These are phyloP conservation scores for Microhierax caerulescens DNA, from an alignment of 2,797 vertebrate species.

Conservation along the genomic window DNA sequence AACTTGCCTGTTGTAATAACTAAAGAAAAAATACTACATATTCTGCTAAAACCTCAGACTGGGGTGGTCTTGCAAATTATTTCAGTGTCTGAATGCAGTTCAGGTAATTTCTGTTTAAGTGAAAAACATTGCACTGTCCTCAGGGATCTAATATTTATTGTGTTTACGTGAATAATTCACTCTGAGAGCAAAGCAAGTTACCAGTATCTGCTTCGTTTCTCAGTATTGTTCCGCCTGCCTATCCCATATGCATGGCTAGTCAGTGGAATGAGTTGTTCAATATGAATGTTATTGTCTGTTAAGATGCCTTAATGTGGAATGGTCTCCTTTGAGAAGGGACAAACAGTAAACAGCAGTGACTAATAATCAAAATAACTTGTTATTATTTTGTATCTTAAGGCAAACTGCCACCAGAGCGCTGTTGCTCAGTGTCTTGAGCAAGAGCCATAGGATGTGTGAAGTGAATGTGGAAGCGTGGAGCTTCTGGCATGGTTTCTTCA, in stretches of 20 bases:
- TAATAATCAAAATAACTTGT: neutral
- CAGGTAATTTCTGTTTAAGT: neutral
- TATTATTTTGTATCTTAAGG: neutral
- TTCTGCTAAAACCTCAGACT: neutral
- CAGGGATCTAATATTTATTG: neutral
- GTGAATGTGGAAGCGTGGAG: neutral
- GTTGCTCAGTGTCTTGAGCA: neutral
- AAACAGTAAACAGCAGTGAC: neutral
- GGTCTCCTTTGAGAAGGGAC: neutral
- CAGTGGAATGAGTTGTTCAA: neutral
- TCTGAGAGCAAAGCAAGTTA: neutral
- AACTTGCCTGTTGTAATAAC: neutral
- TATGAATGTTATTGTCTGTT: neutral
- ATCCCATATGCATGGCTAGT: neutral
- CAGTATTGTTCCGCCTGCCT: neutral
- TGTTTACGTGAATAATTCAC: neutral
- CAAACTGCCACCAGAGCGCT: neutral
- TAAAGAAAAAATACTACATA: neutral
- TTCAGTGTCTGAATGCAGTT: neutral
- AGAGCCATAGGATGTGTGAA: neutral
- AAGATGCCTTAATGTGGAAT: neutral
- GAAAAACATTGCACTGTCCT: neutral
- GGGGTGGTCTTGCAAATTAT: neutral
- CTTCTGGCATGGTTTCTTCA: neutral
- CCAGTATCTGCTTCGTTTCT: neutral